A percentile compares a stretch with the other conserved stretches of the same genome.
Conservation (phyloP, 2,888 invertebrate genomes). For the Caenorhabditis sinica region DNA sequence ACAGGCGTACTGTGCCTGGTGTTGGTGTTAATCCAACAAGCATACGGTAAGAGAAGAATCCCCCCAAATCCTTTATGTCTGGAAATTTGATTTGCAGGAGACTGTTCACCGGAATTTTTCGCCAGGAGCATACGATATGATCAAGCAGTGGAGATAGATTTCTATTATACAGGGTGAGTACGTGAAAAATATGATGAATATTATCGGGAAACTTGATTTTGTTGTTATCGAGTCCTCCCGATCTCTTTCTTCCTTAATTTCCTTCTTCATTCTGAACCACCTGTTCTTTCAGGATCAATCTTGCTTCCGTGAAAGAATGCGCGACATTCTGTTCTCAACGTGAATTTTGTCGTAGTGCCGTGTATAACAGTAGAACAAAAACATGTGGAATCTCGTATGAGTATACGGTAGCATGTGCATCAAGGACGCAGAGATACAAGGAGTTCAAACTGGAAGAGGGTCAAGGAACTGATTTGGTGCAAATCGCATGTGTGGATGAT, state of each 20-base stretch:
- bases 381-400: constrained; percentile 81
- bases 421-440: constrained; percentile 69
- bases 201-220: constrained; percentile 44
- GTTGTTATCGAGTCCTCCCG: constrained; percentile 41
- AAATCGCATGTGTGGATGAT: constrained; percentile 74
- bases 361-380: constrained; percentile 77
- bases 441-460: constrained; percentile 68
- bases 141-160: constrained; percentile 75
- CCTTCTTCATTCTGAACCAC: neutral
- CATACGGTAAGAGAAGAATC: constrained; percentile 25
- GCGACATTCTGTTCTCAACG: constrained; percentile 80
- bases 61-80: neutral
- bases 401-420: constrained; percentile 67
- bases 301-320: constrained; percentile 77
- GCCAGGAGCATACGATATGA: constrained; percentile 76
- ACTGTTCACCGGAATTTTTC: constrained; percentile 76
- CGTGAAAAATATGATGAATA: constrained; percentile 39
- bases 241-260: neutral
- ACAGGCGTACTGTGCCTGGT: constrained; percentile 51
- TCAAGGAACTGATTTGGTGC: constrained; percentile 64
- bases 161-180: constrained; percentile 79
- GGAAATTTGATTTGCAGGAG: constrained; percentile 35
- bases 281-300: constrained; percentile 73
- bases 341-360: constrained; percentile 82
- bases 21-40: constrained; percentile 49